A percentile compares a stretch with the other conserved stretches of the same genome.
Conservation (phyloP, 2,888 invertebrate species). For the Anticlea derivata region DNA sequence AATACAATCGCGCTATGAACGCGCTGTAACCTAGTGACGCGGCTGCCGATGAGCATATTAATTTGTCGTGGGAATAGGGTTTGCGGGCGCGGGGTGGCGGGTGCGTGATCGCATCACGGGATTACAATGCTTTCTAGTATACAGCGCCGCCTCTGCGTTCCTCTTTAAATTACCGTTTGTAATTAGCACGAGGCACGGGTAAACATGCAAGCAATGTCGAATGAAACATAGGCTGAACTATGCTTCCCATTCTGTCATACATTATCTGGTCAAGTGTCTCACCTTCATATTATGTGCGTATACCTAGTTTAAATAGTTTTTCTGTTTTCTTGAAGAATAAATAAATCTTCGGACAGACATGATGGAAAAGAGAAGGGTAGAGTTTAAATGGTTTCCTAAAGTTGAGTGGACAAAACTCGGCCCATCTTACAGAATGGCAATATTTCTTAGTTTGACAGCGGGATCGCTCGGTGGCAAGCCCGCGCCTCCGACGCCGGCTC, state of each 20-base stretch:
- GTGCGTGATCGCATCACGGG: slow-evolving; percentile 59
- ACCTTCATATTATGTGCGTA: no score
- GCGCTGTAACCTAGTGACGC: slow-evolving; percentile 80
- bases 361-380: slow-evolving; percentile 37
- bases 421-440: slow-evolving; percentile 54
- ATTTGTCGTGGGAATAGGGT: slow-evolving; percentile 81
- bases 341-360: slow-evolving; percentile 28
- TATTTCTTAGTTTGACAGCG: slow-evolving; percentile 78
- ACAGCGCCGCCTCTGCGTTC: slow-evolving; percentile 45
- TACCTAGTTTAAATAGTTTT: not conserved
- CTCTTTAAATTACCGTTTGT: slow-evolving; percentile 50
- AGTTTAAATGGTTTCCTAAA: slow-evolving; percentile 51
- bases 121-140: slow-evolving; percentile 46
- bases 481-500: slow-evolving; percentile 53
- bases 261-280: no score
- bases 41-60: slow-evolving; percentile 83
- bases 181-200: slow-evolving; percentile 1
- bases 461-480: slow-evolving; percentile 55
- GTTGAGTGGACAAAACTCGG: slow-evolving; percentile 49
- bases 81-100: slow-evolving; percentile 55
- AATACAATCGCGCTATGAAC: slow-evolving; percentile 84
- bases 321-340: slow-evolving; percentile 14
- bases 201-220: slow-evolving; percentile 6
- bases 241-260: no score
- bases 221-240: not conserved